These are phyloP conservation scores for Acanthopagrus latus DNA, from an alignment of 2,797 vertebrate species.

Conservation along the genomic window DNA sequence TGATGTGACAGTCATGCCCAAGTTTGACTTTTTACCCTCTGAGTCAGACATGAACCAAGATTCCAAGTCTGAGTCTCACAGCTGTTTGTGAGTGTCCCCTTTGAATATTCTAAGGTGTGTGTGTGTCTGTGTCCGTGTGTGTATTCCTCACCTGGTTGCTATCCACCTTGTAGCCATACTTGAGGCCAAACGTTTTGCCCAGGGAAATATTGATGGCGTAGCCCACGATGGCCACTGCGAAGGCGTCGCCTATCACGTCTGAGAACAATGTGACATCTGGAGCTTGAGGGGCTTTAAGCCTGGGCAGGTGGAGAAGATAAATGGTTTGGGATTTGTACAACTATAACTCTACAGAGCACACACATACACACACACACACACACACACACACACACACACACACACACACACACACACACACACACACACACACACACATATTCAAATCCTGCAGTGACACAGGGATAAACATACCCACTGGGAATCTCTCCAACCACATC, in stretches of 20 bases:
- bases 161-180: conserved; percentile 94
- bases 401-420: background rate
- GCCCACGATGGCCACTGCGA: conserved; percentile 92
- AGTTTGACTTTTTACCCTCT: background rate
- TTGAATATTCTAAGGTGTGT: background rate
- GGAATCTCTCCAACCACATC: conserved; percentile 92
- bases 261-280: conserved; percentile 84
- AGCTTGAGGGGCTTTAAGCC: conserved; percentile 85
- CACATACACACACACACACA: conserved; percentile 5
- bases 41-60: conserved; percentile 21
- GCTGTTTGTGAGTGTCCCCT: conserved; percentile 14
- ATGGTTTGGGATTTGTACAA: background rate
- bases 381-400: background rate
- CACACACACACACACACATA: conserved; percentile 1
- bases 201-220: conserved; percentile 94
- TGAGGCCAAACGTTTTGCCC: conserved; percentile 94
- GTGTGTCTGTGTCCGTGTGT: background rate
- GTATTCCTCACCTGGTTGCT: conserved; percentile 90
- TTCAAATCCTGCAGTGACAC: background rate
- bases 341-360: background rate
- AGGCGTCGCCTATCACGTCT: conserved; percentile 88
- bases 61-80: conserved; percentile 9
- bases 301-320: conserved; percentile 58
- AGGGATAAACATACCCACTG: conserved; percentile 86
- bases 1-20: conserved; percentile 8